Evolutionary conservation across 2,888 invertebrate species (phyloP), one percentile per base, ranked within the genome.

Genomic region (Eubasilissa splendida): DNA sequence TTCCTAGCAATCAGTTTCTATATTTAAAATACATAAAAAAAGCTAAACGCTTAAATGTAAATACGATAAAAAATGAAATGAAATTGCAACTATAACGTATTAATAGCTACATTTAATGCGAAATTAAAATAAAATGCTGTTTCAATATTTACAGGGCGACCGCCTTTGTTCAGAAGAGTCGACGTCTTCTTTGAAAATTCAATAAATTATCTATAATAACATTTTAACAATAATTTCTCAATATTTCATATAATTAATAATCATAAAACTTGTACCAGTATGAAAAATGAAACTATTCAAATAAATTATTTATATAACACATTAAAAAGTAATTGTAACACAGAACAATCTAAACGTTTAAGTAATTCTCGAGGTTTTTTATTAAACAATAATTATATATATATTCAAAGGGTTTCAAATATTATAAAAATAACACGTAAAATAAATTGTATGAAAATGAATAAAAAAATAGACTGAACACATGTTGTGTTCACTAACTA

Each of bases 151-250:
- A 81, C 81, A 83, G 53, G 68, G 75, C 14, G 59, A 79, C 31
- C 42, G 75, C 68, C 76, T 73, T 73, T 73, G 59, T 65, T 70
- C 81, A 54, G 58, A 63, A 73, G 42, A 68, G 33, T 68, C 60
- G 54, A 60, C 60, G 73, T 50, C 70, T 76, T 60, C 75, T 74
- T 77, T 58, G 31, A 54, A 77, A 77, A 75, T 79, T 82, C 65
- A 80, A 82, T 82, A 82, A 82, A 82, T 82, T 80, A 82, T 82
- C 82, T 82, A 82, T 80, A 70, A 82, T 80, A 82, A 82, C 79
- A 80, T 75, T 82, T 83, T 83, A 83, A 83, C 83, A 83, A 82
- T 82, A 80, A 73, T 83, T 80, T 76, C 59, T 79, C 79, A 76
- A 70, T 76, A 80, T 65, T 73, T 65, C 77, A 66, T 81, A 83